Base-by-base conservation (phyloP, 2,888 invertebrate species). In the Cheilosia scutellata region DNA sequence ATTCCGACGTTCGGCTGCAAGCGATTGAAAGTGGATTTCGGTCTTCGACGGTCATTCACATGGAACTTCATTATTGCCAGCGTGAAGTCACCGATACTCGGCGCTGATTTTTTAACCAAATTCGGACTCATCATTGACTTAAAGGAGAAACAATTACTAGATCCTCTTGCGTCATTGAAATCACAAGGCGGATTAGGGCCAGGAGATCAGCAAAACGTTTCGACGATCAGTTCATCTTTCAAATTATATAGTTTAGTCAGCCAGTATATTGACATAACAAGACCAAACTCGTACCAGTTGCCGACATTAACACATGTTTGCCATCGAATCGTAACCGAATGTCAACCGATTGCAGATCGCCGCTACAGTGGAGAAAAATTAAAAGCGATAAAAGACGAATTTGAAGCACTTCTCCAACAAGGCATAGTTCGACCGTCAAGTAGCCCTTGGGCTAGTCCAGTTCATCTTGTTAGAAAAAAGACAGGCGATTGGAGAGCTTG, bases 361-460 rank as follows among this genome's bases (percentile, higher is more conserved):
- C 20, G 77, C 4, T 74, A 92, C 2, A 88, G 89, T 0, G 91
- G 90, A 0, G 63, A 84, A 5, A 77, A 71, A 57, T 27, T 66
- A 27, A 16, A 44, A 49, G 47, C 53, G 1, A 66, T 60, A 1
- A 72, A 66, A 51, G 2, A n/a, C 9, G 72, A 87, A 27, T 55
- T 87, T 25, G 53, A 86, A 20, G 40, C 13, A 2, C 25, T 87
- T n/a, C 11, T 78, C 5, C 88, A 62, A 92, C 29, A 29, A 4
- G 31, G 72, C n/a, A 42, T 42, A 72, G 47, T 58, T n/a, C 57
- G 42, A 42, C n/a, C 42, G n/a, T n/a, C 42, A 13, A 42, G 42
- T 57, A 42, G 42, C n/a, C n/a, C 42, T n/a, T 57, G 57, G 49
- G n/a, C 55, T 4, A 70, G 44, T 49, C 58, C 51, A 25, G 4